Percentiles rank a stretch among this genome's conserved stretches.
Evolutionary conservation across 2,797 vertebrate genomes (phyloP).

Genomic region (Cossypha niveicapilla): DNA sequence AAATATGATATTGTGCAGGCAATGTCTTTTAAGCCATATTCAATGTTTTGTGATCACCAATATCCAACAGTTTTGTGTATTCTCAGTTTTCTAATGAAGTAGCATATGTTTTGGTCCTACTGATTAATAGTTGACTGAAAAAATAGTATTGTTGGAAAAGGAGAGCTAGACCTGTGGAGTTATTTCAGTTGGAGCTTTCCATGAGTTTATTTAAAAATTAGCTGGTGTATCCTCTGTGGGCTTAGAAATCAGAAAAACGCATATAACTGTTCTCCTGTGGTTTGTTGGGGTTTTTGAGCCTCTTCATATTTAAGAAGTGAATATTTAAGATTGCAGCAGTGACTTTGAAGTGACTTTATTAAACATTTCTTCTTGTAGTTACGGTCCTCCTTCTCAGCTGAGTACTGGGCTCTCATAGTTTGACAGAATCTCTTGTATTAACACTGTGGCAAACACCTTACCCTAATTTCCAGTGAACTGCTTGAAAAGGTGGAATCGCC

Average conservation of each 20-base stretch:
- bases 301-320: background rate
- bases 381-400: accelerated
- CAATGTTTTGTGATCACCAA: background rate
- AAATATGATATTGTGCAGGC: background rate
- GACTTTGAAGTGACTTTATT: background rate
- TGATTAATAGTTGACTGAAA: background rate
- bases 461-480: background rate
- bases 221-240: accelerated
- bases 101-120: background rate
- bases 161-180: background rate
- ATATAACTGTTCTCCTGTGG: background rate
- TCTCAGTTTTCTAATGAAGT: background rate
- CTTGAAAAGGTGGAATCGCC: background rate
- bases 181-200: background rate
- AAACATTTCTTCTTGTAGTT: background rate
- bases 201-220: background rate
- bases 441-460: background rate
- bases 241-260: background rate
- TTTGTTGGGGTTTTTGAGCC: background rate
- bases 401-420: background rate
- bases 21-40: background rate
- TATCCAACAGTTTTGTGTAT: background rate
- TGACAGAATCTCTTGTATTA: background rate
- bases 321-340: background rate
- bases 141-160: background rate